A percentile compares a stretch with the other conserved stretches of the same genome.
These are phyloP conservation scores for Mesembrinibis cayennensis DNA, from an alignment of 2,113 vertebrate species.

Conservation along the genomic window DNA sequence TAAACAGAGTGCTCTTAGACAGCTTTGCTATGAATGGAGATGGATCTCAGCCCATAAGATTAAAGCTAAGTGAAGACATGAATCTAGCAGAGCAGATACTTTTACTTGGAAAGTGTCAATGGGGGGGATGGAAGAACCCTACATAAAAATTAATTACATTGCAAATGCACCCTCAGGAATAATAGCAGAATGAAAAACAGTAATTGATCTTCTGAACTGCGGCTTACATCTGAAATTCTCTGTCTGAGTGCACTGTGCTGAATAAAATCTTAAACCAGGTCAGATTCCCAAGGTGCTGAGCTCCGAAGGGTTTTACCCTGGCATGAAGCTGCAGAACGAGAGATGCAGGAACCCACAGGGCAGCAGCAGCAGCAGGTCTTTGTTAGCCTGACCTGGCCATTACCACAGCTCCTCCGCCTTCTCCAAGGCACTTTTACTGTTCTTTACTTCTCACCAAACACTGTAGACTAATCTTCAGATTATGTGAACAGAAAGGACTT, in stretches of 20 bases:
- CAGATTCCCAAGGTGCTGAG: not conserved
- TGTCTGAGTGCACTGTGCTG: not conserved
- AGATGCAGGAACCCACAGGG: not conserved
- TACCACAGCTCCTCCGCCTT: not conserved
- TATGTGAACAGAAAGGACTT: not conserved
- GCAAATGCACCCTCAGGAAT: slow-evolving; percentile 31
- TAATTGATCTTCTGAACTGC: not conserved
- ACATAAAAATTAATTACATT: slow-evolving; percentile 58
- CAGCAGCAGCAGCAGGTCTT: not conserved
- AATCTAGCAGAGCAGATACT: not conserved
- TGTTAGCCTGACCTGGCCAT: not conserved
- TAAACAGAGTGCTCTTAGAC: not conserved
- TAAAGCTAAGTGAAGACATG: slow-evolving; percentile 25
- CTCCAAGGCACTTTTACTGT: not conserved
- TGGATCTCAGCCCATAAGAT: not conserved
- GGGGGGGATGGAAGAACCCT: not conserved
- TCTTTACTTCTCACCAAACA: not conserved
- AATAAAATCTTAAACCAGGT: slow-evolving; percentile 34
- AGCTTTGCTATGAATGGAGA: not conserved
- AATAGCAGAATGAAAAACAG: not conserved
- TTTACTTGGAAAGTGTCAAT: not conserved
- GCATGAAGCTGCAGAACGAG: not conserved
- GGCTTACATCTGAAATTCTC: not conserved
- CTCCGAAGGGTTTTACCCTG: not conserved
- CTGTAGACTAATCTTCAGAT: not conserved